phyloP scores from a whole-genome alignment of 53 echinoderm and acorn worm genomes.

The Echinometra lucunter region DNA sequence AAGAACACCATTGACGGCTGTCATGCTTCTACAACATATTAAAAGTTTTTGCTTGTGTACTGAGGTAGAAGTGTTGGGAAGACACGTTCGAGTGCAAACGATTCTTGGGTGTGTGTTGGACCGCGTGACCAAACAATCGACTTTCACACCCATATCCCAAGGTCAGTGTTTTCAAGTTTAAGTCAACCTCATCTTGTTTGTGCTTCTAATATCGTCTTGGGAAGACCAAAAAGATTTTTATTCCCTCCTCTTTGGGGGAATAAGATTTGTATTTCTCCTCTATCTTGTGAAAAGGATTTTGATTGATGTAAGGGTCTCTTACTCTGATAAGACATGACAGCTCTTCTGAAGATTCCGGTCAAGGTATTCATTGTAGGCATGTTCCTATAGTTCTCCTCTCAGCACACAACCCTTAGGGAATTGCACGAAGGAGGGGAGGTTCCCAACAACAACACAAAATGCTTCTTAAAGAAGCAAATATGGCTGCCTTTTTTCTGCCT shows the following conservation, averaged over 20 bases:
- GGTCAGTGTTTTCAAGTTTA: conserved; percentile 65
- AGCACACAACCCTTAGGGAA: not conserved
- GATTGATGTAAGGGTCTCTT: conserved; percentile 61
- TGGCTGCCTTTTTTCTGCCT: not conserved
- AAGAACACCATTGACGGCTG: conserved; percentile 53
- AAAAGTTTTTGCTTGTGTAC: conserved; percentile 46
- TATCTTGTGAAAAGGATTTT: conserved; percentile 15
- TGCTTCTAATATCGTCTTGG: conserved; percentile 54
- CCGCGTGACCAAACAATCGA: conserved; percentile 60
- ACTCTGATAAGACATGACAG: conserved; percentile 22
- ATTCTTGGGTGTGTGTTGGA: conserved; percentile 27
- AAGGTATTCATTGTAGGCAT: not conserved
- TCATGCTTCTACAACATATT: conserved; percentile 64
- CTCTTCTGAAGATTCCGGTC: conserved; percentile 45
- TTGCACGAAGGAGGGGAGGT: conserved; percentile 15
- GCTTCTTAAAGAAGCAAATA: not conserved
- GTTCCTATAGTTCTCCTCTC: conserved; percentile 5
- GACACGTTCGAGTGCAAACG: conserved; percentile 63
- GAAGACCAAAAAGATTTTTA: conserved; percentile 27
- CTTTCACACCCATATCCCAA: conserved; percentile 38
- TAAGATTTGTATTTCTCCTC: conserved; percentile 34
- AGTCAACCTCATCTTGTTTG: conserved; percentile 61
- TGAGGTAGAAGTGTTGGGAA: conserved; percentile 44
- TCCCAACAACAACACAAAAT: not conserved
- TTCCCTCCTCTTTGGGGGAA: conserved; percentile 16